phyloP scores from a whole-genome alignment of 2,888 invertebrate genomes.

The Rotaria sp. region DNA sequence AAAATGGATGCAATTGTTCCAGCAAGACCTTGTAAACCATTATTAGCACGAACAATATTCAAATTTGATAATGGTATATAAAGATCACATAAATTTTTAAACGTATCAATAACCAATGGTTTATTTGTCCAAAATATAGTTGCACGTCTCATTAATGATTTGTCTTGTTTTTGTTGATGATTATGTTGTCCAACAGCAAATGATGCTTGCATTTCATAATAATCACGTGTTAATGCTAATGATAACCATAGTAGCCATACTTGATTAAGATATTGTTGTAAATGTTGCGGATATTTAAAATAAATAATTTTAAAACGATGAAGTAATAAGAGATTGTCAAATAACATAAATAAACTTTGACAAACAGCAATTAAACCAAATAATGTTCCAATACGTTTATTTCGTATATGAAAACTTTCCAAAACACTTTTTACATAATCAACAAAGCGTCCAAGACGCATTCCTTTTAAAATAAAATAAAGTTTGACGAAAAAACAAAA shows the following conservation, averaged over 20 bases:
- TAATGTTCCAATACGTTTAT: background rate
- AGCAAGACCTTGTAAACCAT: background rate
- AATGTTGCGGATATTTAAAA: background rate
- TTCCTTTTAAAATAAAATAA: background rate
- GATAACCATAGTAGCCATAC: background rate
- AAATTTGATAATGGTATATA: background rate
- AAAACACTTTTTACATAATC: background rate
- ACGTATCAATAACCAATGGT: background rate
- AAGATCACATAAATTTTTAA: background rate
- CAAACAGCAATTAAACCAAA: slow-evolving; percentile 8
- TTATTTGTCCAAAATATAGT: background rate
- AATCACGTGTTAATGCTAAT: background rate
- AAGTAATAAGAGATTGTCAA: background rate
- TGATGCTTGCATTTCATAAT: slow-evolving; percentile 6
- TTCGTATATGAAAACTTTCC: slow-evolving; percentile 1
- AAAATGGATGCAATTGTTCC: background rate
- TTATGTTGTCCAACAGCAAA: background rate
- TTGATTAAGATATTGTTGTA: background rate
- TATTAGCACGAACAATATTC: background rate
- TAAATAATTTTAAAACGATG: background rate
- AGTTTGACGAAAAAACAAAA: background rate
- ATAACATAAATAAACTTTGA: background rate
- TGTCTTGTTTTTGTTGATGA: background rate
- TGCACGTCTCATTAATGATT: background rate
- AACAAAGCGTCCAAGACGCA: background rate